Base-by-base conservation (phyloP, 2,113 vertebrate genomes). In the Arothron firmamentum region DNA sequence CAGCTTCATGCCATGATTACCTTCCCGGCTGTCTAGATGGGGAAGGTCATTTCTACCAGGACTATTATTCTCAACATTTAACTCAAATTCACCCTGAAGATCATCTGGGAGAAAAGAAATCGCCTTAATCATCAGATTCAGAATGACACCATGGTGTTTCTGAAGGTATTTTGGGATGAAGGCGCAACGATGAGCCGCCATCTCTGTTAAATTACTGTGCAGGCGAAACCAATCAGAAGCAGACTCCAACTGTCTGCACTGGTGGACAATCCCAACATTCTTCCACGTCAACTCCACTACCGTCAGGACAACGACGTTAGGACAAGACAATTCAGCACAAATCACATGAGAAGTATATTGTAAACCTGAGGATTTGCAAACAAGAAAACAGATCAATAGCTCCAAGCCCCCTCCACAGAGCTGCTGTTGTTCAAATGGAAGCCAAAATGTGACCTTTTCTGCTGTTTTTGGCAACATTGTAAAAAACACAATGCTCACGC, bases 1-100 rank as follows among this genome's bases (percentile, higher is more conserved):
- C 12, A 1, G 34, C 71, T 64, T 59, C 61, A 75, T 62, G 67
- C 51, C 21, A 45, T 25, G 21, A 42, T 65, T 58, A 55, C 65
- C 59, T 76, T 62, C 63, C 58, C 62, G 77, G 67, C 72, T 47
- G 81, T 86, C 79, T 75, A 80, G 81, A 81, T 72, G 45, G 16
- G 38, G 64, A 16, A 80, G 80, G 79, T 81, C 59, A 62, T 72
- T 63, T 63, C 74, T 61, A 60, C 38, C 72, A 47, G 56, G 48
- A 19, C 56, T 61, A 81, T 82, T 80, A 70, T 67, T 77, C 65
- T 72, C 67, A 50, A 41, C 66, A 56, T 75, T 80, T 81, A 61
- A 79, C 70, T 65, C 58, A 62, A 68, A 64, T 73, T 65, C 66
- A 62, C 67, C 67, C 47, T 28, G 52, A 34, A 55, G 72, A 57